A percentile compares a stretch with the other conserved stretches of the same genome.
phyloP scores from a whole-genome alignment of 2,888 invertebrate genomes.

The Epirrhoe alternata region DNA sequence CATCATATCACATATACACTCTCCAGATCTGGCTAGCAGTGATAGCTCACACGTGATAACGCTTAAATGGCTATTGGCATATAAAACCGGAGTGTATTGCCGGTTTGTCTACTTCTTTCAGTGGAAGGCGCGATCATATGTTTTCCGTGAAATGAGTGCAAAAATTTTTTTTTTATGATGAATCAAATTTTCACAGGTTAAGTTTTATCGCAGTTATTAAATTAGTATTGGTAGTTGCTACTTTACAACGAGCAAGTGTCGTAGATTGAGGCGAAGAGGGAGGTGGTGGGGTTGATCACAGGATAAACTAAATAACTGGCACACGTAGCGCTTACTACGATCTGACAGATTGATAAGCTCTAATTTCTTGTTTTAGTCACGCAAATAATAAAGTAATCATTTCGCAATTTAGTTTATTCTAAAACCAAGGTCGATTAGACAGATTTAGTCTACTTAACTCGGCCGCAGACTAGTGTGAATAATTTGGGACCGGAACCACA shows the following conservation, averaged over 20 bases:
- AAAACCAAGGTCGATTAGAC: slow-evolving; percentile 6
- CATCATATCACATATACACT: slow-evolving; percentile 49
- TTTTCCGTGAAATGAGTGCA: slow-evolving; percentile 34
- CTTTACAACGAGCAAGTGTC: slow-evolving; percentile 12
- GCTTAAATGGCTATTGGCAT: slow-evolving; percentile 43
- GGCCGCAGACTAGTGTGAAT: slow-evolving; percentile 22
- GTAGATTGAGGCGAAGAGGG: slow-evolving; percentile 13
- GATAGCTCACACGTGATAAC: slow-evolving; percentile 50
- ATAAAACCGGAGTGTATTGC: slow-evolving; percentile 43
- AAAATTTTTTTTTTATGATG: too few relatives aligned
- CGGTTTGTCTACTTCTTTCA: slow-evolving; percentile 48
- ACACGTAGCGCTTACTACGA: not conserved
- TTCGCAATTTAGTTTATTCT: slow-evolving; percentile 3
- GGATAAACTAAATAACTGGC: slow-evolving; percentile 9
- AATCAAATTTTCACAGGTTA: slow-evolving; percentile 51
- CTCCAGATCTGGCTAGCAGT: slow-evolving; percentile 45
- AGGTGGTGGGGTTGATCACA: not conserved
- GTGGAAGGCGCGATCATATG: slow-evolving; percentile 45
- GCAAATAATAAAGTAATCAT: not conserved
- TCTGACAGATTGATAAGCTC: too few relatives aligned
- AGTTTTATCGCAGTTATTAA: slow-evolving; percentile 49
- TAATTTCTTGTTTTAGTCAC: not conserved
- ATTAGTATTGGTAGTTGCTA: slow-evolving; percentile 30
- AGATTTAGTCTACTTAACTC: slow-evolving; percentile 19
- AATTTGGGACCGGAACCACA: slow-evolving; percentile 26